Conservation (phyloP, 2,888 invertebrate genomes). For the Acronicta leporina region DNA sequence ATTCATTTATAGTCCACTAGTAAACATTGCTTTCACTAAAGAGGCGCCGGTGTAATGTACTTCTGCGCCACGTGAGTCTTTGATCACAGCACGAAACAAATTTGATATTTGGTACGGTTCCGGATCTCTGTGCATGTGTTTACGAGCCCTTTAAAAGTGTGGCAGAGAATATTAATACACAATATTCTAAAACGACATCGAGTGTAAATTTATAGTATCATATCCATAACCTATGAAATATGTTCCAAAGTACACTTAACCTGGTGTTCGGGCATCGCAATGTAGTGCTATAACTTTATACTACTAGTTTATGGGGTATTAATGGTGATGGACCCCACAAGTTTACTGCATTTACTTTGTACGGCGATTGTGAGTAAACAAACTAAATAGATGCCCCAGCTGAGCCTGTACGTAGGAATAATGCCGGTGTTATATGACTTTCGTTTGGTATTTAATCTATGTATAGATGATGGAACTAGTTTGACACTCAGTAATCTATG, state of each 20-base stretch:
- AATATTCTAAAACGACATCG: neutral
- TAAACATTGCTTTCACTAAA: no score
- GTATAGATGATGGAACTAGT: no score
- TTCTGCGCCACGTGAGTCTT: no score
- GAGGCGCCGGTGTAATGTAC: no score
- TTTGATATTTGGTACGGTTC: no score
- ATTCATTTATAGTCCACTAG: no score
- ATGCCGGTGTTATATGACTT: neutral
- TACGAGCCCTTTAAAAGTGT: no score
- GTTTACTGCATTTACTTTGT: constrained; percentile 59
- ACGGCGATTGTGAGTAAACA: constrained; percentile 14
- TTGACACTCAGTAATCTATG: no score
- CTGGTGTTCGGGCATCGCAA: constrained; percentile 30
- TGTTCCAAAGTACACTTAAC: constrained; percentile 20
- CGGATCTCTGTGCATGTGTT: no score
- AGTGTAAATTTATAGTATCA: constrained; percentile 43
- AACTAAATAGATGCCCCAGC: constrained; percentile 1
- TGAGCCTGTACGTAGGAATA: neutral
- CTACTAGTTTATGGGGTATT: constrained; percentile 59
- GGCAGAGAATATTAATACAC: constrained; percentile 17
- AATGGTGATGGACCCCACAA: constrained; percentile 54
- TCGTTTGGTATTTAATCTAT: no score
- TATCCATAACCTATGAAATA: constrained; percentile 39
- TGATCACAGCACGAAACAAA: no score
- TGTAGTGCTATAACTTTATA: constrained; percentile 61